phyloP scores from a whole-genome alignment of 2,888 invertebrate species.

The Meiosimyza platycephala region DNA sequence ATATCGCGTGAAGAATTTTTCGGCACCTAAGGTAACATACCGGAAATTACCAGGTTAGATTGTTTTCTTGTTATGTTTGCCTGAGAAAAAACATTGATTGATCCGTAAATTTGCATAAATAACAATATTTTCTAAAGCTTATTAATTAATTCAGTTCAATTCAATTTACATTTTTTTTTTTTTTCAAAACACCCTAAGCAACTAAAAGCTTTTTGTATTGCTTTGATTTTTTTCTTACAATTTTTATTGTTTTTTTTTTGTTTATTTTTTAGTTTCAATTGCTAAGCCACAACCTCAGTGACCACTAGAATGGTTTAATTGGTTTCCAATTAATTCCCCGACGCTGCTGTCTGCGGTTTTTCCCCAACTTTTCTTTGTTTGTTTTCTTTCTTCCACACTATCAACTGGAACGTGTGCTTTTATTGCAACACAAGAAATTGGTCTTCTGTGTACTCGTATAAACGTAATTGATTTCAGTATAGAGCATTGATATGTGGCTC shows the following conservation, averaged over 20 bases:
- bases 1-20: too few relatives aligned
- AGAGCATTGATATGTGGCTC: background rate
- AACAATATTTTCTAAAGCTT: too few relatives aligned
- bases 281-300: constrained; percentile 1
- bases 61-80: too few relatives aligned
- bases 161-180: too few relatives aligned
- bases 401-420: constrained; percentile 16
- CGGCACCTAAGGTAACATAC: too few relatives aligned
- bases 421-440: constrained; percentile 6
- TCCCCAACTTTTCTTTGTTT: constrained; percentile 14
- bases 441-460: background rate
- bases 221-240: background rate
- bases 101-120: too few relatives aligned
- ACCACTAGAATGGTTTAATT: constrained; percentile 46
- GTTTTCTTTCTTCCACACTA: constrained; percentile 20
- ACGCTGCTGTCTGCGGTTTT: constrained; percentile 39
- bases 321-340: constrained; percentile 51
- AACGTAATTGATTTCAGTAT: constrained; percentile 14
- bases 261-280: background rate
- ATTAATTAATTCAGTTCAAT: too few relatives aligned
- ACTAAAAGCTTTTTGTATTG: background rate
- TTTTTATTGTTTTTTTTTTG: constrained; percentile 4
- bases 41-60: too few relatives aligned
- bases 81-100: too few relatives aligned
- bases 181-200: too few relatives aligned